Evolutionary conservation across 2,113 vertebrate species (phyloP).

Genomic region (Telmatochromis sp.): DNA sequence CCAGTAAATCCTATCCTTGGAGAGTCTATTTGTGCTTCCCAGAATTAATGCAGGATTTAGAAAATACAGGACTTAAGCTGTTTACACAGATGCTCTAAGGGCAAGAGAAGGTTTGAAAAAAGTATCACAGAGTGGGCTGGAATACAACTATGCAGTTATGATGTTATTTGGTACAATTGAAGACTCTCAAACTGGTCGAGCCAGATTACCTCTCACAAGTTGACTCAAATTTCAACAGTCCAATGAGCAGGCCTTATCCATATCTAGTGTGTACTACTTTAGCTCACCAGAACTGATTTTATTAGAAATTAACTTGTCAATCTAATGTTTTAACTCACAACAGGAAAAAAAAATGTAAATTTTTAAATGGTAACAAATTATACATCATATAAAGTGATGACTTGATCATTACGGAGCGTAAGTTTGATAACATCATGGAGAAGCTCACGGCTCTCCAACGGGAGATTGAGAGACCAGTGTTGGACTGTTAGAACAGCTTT

Average conservation of each 20-base stretch:
- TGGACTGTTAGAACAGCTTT: neutral
- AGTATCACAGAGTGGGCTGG: neutral
- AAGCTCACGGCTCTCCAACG: neutral
- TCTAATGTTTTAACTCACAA: neutral
- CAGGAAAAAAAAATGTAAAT: neutral
- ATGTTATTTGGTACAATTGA: neutral
- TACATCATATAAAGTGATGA: neutral
- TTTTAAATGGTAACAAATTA: neutral
- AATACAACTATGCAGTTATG: neutral
- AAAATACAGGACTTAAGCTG: constrained; percentile 34
- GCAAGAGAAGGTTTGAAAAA: constrained; percentile 1
- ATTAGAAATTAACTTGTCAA: neutral
- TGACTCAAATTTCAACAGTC: neutral
- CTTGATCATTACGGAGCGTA: neutral
- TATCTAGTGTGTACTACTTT: neutral
- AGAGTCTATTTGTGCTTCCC: constrained; percentile 8
- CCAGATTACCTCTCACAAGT: neutral
- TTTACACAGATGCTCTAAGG: constrained; percentile 15
- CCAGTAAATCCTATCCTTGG: constrained; percentile 7
- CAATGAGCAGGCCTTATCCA: neutral
- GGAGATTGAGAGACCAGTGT: neutral
- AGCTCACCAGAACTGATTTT: neutral
- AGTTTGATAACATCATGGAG: neutral
- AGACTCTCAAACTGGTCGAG: neutral
- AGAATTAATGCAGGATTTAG: constrained; percentile 42